Base-by-base conservation (phyloP, 2,888 invertebrate species). In the Drosophila prolongata region DNA sequence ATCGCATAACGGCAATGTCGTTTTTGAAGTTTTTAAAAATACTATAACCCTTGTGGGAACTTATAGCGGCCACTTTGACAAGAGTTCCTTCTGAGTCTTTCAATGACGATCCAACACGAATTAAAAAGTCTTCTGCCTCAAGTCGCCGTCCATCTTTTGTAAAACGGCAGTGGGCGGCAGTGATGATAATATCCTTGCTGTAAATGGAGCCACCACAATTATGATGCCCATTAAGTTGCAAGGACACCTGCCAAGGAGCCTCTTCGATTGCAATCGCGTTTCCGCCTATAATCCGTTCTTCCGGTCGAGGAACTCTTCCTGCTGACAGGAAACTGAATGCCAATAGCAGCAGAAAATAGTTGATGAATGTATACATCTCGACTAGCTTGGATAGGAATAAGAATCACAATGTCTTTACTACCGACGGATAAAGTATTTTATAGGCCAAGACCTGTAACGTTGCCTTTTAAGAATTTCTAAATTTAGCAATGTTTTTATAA, bases 91-190 rank as follows among this genome's bases (percentile, higher is more conserved):
- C 9, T 6, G n/a, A n/a, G 2, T n/a, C 9, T 0, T 0, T 8
- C 8, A n/a, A 30, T 19, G 13, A 0, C 1, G 37, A 19, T 19
- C 37, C 19, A 0, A 6, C 19, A 19, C 37, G 19, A 37, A 52
- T n/a, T 3, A 1, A 0, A 11, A 47, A 34, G 3, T n/a, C 1
- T n/a, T 19, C 0, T 6, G 10, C 30, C 14, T 34, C 47, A 6
- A 34, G 1, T 19, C 11, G 19, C 10, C 0, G 0, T 9, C 13
- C 37, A 2, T 19, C 1, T 1, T 0, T 0, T 5, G 1, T 1
- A 8, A 13, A 13, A 37, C 10, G 10, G 37, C 50, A 52, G 10
- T 52, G 50, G 9, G 50, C 50, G 0, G 50, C 50, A 13, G 50
- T 37, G 2, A 37, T 37, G 2, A 52, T 52, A 8, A 37, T 37